A percentile compares a stretch with the other conserved stretches of the same genome.
Evolutionary conservation across 1,140 invertebrate genomes (phyloP).

Genomic region (Aphelinus certus): DNA sequence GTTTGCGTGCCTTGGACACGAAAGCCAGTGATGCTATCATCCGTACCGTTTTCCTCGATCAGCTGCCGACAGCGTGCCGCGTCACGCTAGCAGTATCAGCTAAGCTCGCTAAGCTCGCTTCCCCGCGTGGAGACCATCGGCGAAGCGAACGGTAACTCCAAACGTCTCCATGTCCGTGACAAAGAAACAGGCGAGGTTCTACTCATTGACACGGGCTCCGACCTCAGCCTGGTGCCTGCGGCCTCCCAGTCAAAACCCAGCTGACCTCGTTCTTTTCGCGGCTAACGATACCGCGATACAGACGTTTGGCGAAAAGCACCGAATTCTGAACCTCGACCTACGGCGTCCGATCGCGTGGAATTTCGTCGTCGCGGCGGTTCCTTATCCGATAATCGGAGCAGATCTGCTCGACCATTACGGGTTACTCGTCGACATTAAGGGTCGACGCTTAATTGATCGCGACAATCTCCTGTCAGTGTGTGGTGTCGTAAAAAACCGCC

Average conservation of each 20-base stretch:
- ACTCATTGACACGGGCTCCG: slow-evolving; percentile 40
- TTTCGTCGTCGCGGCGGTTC: slow-evolving; percentile 57
- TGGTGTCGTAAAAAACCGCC: slow-evolving; percentile 10
- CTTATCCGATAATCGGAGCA: slow-evolving; percentile 40
- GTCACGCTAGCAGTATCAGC: not conserved
- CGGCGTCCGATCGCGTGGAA: slow-evolving; percentile 52
- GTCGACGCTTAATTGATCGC: slow-evolving; percentile 48
- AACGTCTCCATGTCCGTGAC: slow-evolving; percentile 40
- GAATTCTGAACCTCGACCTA: slow-evolving; percentile 53
- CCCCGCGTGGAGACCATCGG: slow-evolving; percentile 20
- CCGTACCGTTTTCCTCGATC: too few relatives aligned
- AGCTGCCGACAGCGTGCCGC: too few relatives aligned
- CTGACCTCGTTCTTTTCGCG: slow-evolving; percentile 43
- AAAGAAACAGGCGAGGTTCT: slow-evolving; percentile 1
- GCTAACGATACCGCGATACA: slow-evolving; percentile 47
- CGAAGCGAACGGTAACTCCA: slow-evolving; percentile 1
- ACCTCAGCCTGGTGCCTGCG: slow-evolving; percentile 37
- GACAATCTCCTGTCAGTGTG: slow-evolving; percentile 31
- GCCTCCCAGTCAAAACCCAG: not conserved
- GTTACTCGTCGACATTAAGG: slow-evolving; percentile 53
- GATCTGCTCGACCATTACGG: slow-evolving; percentile 48
- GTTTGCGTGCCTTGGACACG: too few relatives aligned
- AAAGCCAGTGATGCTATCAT: too few relatives aligned
- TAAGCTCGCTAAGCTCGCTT: slow-evolving; percentile 10
- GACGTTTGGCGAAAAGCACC: slow-evolving; percentile 50